A percentile compares a stretch with the other conserved stretches of the same genome.
phyloP scores from a whole-genome alignment of 2,113 vertebrate species.

The Brachirus orientalis region DNA sequence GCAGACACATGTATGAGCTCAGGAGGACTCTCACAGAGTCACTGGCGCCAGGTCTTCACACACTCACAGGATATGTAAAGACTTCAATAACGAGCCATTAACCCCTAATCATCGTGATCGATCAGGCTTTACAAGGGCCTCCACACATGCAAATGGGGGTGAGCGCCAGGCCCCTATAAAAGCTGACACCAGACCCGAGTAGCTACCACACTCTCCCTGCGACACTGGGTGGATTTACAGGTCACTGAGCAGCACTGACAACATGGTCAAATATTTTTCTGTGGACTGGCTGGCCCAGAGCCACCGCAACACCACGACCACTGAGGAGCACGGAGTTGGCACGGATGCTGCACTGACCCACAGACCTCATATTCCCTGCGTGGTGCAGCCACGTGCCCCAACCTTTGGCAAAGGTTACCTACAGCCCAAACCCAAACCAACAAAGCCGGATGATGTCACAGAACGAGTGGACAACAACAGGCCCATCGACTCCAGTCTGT shows the following conservation, averaged over 20 bases:
- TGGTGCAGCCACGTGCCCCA: slow-evolving; percentile 75
- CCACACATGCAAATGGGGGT: slow-evolving; percentile 75
- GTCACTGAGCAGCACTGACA: slow-evolving; percentile 19
- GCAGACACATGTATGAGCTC: slow-evolving; percentile 71
- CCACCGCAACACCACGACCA: slow-evolving; percentile 42
- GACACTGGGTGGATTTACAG: slow-evolving; percentile 38
- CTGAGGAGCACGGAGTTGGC: background rate
- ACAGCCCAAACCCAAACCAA: slow-evolving; percentile 69
- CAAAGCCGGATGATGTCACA: background rate
- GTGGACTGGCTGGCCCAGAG: slow-evolving; percentile 88
- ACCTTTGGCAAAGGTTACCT: slow-evolving; percentile 66
- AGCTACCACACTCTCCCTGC: slow-evolving; percentile 21
- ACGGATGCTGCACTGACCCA: slow-evolving; percentile 5
- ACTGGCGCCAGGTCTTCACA: slow-evolving; percentile 82
- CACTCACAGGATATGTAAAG: slow-evolving; percentile 83
- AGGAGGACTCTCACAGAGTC: slow-evolving; percentile 77
- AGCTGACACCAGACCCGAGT: background rate
- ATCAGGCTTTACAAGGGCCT: slow-evolving; percentile 73
- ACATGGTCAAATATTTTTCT: slow-evolving; percentile 82
- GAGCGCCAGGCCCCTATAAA: slow-evolving; percentile 43
- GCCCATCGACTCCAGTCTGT: background rate
- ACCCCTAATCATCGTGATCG: slow-evolving; percentile 80
- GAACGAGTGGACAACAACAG: slow-evolving; percentile 16
- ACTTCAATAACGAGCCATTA: slow-evolving; percentile 85
- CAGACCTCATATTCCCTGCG: slow-evolving; percentile 76